Conservation (phyloP, 2,113 vertebrate species). For the Etia nguti region DNA sequence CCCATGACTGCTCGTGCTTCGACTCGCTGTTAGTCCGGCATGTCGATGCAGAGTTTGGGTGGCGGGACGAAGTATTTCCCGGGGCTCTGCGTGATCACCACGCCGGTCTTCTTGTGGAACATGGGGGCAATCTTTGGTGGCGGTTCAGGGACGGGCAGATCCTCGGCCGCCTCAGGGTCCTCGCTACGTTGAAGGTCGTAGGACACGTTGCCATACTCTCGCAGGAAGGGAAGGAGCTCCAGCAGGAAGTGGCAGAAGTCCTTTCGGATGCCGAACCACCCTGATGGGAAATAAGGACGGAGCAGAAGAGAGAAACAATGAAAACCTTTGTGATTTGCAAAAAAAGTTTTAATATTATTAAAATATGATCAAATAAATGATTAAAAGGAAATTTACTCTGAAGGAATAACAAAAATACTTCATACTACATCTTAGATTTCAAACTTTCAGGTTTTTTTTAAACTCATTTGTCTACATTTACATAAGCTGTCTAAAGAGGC, state of each 20-base stretch:
- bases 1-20: neutral
- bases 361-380: neutral
- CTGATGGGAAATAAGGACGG: constrained; percentile 48
- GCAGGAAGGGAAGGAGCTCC: constrained; percentile 93
- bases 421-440: no score
- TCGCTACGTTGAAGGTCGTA: constrained; percentile 93
- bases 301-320: neutral
- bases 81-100: constrained; percentile 96
- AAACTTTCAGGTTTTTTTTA: no score
- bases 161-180: constrained; percentile 86
- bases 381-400: neutral
- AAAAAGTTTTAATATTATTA: neutral
- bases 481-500: no score
- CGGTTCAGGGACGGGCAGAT: constrained; percentile 84
- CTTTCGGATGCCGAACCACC: constrained; percentile 99
- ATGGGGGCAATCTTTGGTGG: constrained; percentile 93
- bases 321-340: neutral
- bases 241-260: constrained; percentile 98
- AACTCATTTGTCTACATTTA: no score
- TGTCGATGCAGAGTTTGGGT: constrained; percentile 93
- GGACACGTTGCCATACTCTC: constrained; percentile 97
- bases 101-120: constrained; percentile 95
- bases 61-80: constrained; percentile 94
- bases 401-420: no score
- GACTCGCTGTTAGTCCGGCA: constrained; percentile 80